Percentiles rank a stretch among this genome's conserved stretches.
These are phyloP conservation scores for Toxonevra muliebris DNA, from an alignment of 2,888 invertebrate species.

Conservation along the genomic window DNA sequence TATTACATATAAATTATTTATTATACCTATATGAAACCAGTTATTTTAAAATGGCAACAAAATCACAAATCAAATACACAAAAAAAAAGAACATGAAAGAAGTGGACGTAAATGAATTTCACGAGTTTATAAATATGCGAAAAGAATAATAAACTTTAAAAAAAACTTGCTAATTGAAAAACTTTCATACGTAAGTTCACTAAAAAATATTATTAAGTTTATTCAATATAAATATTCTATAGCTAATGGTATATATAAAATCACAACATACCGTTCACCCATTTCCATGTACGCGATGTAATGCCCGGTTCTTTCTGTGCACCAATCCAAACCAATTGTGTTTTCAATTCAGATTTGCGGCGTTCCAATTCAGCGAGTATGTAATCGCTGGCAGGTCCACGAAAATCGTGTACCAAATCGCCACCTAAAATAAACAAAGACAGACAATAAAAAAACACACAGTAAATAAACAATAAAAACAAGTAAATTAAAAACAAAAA, in stretches of 20 bases:
- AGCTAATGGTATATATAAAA: neutral
- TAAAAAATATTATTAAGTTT: neutral
- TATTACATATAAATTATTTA: no score
- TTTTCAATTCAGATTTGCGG: constrained; percentile 80
- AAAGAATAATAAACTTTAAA: neutral
- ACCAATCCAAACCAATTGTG: constrained; percentile 91
- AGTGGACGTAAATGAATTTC: no score
- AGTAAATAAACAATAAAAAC: constrained; percentile 1
- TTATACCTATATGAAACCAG: no score
- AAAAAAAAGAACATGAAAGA: no score
- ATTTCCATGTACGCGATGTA: constrained; percentile 86
- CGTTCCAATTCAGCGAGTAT: constrained; percentile 83
- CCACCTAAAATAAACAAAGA: constrained; percentile 53
- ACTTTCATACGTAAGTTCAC: neutral
- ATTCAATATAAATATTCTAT: neutral
- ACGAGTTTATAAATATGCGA: neutral
- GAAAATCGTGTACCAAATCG: constrained; percentile 63
- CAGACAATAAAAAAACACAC: neutral
- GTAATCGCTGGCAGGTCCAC: constrained; percentile 62
- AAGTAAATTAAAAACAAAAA: neutral
- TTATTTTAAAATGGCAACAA: no score
- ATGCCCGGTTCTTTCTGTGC: constrained; percentile 87
- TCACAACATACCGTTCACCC: constrained; percentile 80
- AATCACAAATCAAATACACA: no score
- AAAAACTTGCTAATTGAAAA: neutral